phyloP scores from a whole-genome alignment of 2,888 invertebrate species.

The Leucophenga montana region DNA sequence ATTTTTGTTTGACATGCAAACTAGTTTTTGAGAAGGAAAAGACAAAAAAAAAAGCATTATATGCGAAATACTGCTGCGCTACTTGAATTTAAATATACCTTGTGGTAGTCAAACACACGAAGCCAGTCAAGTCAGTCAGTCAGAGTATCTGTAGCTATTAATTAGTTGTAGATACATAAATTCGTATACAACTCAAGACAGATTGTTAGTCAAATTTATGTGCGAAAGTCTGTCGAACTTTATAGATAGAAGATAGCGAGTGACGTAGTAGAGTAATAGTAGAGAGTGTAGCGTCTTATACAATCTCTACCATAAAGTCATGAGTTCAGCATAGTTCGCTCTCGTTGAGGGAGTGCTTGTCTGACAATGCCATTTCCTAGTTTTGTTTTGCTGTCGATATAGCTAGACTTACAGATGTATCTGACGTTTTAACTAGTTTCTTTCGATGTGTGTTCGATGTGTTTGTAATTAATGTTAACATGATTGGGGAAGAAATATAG shows the following conservation, averaged over 20 bases:
- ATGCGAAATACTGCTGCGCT: no score
- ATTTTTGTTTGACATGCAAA: conserved; percentile 1
- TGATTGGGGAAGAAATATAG: conserved; percentile 2
- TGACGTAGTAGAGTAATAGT: neutral
- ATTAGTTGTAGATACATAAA: conserved; percentile 12
- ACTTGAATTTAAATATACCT: no score
- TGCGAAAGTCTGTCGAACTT: conserved; percentile 12
- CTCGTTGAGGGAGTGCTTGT: neutral
- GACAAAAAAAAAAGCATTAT: no score
- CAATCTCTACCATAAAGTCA: neutral
- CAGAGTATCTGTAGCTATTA: neutral
- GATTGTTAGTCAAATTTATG: conserved; percentile 16
- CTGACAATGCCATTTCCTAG: neutral
- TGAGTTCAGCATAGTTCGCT: neutral
- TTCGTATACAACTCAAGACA: neutral
- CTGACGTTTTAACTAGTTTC: no score
- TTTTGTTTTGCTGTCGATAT: neutral
- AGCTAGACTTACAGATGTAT: neutral
- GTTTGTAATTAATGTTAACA: conserved; percentile 19
- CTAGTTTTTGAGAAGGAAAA: neutral
- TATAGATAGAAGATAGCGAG: no score
- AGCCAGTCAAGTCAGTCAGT: no score
- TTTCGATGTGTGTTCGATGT: neutral
- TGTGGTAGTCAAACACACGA: no score
- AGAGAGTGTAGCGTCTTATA: neutral